Evolutionary conservation across 2,888 invertebrate species (phyloP).

Genomic region (Coleophora deauratella): DNA sequence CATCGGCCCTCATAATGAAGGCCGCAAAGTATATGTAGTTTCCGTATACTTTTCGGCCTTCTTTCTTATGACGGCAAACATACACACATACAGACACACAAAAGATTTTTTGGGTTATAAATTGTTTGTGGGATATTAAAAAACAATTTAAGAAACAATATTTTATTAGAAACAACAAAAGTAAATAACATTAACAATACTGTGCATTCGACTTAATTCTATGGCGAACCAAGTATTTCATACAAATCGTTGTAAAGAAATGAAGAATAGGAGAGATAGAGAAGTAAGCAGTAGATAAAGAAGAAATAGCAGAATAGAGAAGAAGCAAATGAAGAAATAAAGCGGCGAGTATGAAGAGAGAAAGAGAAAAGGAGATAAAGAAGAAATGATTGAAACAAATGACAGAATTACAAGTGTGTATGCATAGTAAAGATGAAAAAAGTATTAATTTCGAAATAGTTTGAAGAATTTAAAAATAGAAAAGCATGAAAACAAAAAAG

Average conservation of each 20-base stretch:
- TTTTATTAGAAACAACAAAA: constrained; percentile 25
- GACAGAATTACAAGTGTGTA: not conserved
- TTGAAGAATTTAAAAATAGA: not conserved
- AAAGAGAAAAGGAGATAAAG: not conserved
- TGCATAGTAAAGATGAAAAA: not conserved
- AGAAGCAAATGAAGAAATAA: constrained; percentile 1
- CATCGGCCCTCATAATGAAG: too few relatives aligned
- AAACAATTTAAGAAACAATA: constrained; percentile 18
- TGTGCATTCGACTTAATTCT: constrained; percentile 32
- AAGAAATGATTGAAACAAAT: not conserved
- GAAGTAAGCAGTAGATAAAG: constrained; percentile 1
- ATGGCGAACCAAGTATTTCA: constrained; percentile 48
- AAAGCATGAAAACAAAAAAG: constrained; percentile 2
- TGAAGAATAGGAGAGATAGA: constrained; percentile 2
- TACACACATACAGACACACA: too few relatives aligned
- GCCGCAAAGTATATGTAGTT: too few relatives aligned
- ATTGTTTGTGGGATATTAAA: too few relatives aligned
- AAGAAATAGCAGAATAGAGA: constrained; percentile 1
- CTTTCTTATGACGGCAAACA: too few relatives aligned
- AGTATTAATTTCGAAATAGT: too few relatives aligned
- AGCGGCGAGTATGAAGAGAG: not conserved
- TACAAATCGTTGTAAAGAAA: constrained; percentile 3
- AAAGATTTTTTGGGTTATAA: too few relatives aligned
- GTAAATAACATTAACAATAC: constrained; percentile 34
- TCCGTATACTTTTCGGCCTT: too few relatives aligned